phyloP scores from a whole-genome alignment of 2,888 invertebrate species.

The Oligia latruncula region DNA sequence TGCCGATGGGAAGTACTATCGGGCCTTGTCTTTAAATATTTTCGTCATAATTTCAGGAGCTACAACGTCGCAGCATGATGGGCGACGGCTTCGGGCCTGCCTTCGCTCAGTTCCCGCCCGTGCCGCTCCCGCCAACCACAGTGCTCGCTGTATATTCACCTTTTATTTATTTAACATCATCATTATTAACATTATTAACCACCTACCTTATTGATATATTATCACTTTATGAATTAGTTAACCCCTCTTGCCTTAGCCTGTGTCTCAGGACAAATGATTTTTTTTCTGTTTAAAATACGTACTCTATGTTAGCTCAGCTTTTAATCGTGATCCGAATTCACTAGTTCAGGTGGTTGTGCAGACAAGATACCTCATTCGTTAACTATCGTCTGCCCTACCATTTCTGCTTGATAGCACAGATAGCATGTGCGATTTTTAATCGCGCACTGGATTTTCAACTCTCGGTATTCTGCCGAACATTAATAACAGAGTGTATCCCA shows the following conservation, averaged over 20 bases:
- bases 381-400: no score
- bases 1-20: background rate
- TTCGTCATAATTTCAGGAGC: slow-evolving; percentile 75
- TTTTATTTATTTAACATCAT: slow-evolving; percentile 6
- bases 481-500: background rate
- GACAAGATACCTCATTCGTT: background rate
- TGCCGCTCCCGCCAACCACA: slow-evolving; percentile 72
- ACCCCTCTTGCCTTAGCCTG: background rate
- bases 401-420: background rate
- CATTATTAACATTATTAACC: background rate
- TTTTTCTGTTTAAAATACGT: background rate
- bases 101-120: slow-evolving; percentile 68
- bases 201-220: background rate
- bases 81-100: slow-evolving; percentile 73
- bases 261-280: no score
- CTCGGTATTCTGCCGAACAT: background rate
- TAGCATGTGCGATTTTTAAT: background rate
- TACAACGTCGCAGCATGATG: slow-evolving; percentile 87
- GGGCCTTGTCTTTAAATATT: background rate
- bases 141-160: slow-evolving; percentile 71
- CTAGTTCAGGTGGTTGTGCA: background rate
- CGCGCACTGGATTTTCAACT: background rate
- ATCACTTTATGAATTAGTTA: background rate
- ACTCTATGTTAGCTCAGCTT: background rate
- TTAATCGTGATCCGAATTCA: background rate